phyloP scores from a whole-genome alignment of 2,113 vertebrate genomes.

The Salvelinus fontinalis region DNA sequence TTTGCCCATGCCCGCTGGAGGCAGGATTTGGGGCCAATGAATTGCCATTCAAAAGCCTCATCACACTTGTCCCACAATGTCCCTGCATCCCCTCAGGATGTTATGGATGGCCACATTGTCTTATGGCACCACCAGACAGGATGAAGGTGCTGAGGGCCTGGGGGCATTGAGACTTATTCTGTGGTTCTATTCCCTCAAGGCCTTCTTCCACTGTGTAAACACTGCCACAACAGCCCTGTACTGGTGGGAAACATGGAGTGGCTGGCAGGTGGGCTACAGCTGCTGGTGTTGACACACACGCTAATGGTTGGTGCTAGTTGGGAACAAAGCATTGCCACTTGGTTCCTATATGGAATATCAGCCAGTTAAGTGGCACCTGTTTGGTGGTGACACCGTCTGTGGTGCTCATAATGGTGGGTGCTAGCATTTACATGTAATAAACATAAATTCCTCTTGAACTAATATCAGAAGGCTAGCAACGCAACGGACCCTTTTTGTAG shows the following conservation, averaged over 20 bases:
- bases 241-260: slow-evolving; percentile 8
- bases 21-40: slow-evolving; percentile 43
- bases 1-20: slow-evolving; percentile 28
- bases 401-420: neutral
- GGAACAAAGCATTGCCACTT: neutral
- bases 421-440: neutral
- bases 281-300: slow-evolving; percentile 15
- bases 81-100: slow-evolving; percentile 37
- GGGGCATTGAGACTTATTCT: neutral
- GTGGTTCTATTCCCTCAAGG: neutral
- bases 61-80: slow-evolving; percentile 4
- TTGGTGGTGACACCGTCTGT: neutral
- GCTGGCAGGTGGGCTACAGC: slow-evolving; percentile 39
- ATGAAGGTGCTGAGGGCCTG: slow-evolving; percentile 19
- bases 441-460: too few species aligned
- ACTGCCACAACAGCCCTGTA: neutral
- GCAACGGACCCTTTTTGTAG: too few species aligned
- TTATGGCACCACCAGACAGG: slow-evolving; percentile 27
- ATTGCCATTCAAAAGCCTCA: slow-evolving; percentile 44
- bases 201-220: slow-evolving; percentile 21
- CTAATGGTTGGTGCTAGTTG: neutral
- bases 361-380: neutral
- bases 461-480: too few species aligned
- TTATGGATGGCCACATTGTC: slow-evolving; percentile 18
- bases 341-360: neutral